phyloP scores from a whole-genome alignment of 37 sponge, comb jelly and placozoan genomes.

The Ephydatia muelleri region DNA sequence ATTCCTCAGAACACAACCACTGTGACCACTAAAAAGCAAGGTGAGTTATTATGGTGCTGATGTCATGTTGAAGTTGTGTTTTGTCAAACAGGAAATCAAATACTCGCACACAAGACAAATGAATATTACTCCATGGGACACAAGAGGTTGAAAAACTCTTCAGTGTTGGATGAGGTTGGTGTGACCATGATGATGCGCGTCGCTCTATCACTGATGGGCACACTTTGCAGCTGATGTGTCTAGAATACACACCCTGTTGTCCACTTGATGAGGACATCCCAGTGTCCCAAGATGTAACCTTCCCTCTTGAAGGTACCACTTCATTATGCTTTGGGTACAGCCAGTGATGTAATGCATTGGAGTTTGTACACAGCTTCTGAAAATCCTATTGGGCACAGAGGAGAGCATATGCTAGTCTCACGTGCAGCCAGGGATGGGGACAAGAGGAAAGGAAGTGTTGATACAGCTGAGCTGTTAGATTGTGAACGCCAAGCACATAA shows the following conservation, averaged over 20 bases:
- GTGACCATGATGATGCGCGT: background rate
- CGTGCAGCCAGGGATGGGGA: background rate
- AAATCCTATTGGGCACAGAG: background rate
- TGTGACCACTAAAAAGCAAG: background rate
- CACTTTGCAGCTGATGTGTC: conserved; percentile 7
- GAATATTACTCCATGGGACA: background rate
- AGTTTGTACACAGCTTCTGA: background rate
- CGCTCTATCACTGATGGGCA: background rate
- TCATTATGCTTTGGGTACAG: background rate
- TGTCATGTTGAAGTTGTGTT: too few relatives aligned
- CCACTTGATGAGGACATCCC: background rate
- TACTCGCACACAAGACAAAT: background rate
- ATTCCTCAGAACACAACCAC: too few relatives aligned
- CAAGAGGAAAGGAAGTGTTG: too few relatives aligned
- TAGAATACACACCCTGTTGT: background rate
- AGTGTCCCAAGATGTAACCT: background rate
- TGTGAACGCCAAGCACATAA: too few relatives aligned
- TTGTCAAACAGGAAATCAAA: background rate
- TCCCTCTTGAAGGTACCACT: conserved; percentile 1
- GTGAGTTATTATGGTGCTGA: background rate
- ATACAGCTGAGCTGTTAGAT: too few relatives aligned
- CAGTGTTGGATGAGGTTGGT: conserved; percentile 8
- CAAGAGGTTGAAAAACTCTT: background rate
- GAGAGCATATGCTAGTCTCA: background rate
- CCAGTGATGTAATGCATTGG: background rate